Percentiles rank a stretch among this genome's conserved stretches.
phyloP scores from a whole-genome alignment of 2,888 invertebrate species.

The Caenorhabditis panamensis region DNA sequence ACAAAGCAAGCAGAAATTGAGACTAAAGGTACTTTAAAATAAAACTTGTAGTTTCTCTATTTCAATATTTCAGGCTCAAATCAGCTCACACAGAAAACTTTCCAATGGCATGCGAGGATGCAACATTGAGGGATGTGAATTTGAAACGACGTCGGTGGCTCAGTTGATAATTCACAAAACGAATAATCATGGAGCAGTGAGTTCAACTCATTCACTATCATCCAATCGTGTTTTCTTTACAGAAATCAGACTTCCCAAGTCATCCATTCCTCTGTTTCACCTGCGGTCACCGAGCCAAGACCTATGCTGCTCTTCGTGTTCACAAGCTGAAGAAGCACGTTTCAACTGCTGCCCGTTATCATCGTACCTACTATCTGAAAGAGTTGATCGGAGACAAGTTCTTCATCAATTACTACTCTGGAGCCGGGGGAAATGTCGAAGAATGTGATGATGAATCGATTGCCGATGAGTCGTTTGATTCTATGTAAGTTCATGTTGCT shows the following conservation, averaged over 20 bases:
- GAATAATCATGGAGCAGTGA: conserved; percentile 35
- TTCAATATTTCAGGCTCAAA: conserved; percentile 34
- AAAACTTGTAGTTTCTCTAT: too few relatives aligned
- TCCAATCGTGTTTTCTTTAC: conserved; percentile 7
- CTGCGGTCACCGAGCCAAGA: conserved; percentile 43
- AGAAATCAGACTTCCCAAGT: conserved; percentile 15
- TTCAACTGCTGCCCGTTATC: neutral
- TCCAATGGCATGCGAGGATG: conserved; percentile 19
- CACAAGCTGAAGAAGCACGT: conserved; percentile 29
- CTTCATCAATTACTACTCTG: conserved; percentile 24
- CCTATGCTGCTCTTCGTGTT: conserved; percentile 13
- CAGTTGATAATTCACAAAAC: conserved; percentile 35
- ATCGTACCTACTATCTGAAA: conserved; percentile 43
- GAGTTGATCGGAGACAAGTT: conserved; percentile 52
- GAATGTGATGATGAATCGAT: conserved; percentile 9
- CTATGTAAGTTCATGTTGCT: conserved; percentile 16
- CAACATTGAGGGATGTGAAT: conserved; percentile 40
- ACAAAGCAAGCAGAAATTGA: neutral
- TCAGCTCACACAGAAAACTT: conserved; percentile 7
- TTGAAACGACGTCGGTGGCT: conserved; percentile 3
- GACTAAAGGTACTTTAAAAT: neutral
- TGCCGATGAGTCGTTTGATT: conserved; percentile 51
- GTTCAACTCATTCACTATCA: conserved; percentile 4
- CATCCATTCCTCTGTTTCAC: conserved; percentile 28
- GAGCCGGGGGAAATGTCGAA: neutral